phyloP scores from a whole-genome alignment of 2,113 vertebrate species.

The Eleginops maclovinus region DNA sequence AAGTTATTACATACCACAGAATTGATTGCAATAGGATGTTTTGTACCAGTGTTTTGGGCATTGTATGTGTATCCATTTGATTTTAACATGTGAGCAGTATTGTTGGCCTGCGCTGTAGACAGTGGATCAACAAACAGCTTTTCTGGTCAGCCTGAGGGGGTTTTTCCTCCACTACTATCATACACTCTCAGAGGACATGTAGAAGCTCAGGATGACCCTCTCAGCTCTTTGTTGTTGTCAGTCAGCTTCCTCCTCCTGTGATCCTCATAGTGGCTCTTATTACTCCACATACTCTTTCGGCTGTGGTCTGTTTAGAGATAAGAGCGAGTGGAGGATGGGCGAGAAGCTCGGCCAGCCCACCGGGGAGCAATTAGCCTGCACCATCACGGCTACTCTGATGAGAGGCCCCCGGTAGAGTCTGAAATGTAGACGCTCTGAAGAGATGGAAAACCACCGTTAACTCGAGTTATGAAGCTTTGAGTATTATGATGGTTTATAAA shows the following conservation, averaged over 20 bases:
- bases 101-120: slow-evolving; percentile 14
- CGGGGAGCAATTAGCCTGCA: slow-evolving; percentile 70
- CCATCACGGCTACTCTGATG: slow-evolving; percentile 58
- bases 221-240: slow-evolving; percentile 31
- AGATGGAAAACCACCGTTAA: not conserved
- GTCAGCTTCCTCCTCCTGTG: slow-evolving; percentile 33
- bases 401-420: slow-evolving; percentile 36
- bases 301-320: slow-evolving; percentile 43
- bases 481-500: not conserved
- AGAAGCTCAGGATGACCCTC: slow-evolving; percentile 22
- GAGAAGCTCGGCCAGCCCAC: slow-evolving; percentile 44
- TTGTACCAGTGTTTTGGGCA: not conserved
- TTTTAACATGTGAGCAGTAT: slow-evolving; percentile 3
- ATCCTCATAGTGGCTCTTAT: slow-evolving; percentile 28
- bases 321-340: slow-evolving; percentile 55
- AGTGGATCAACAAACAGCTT: slow-evolving; percentile 24
- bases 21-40: slow-evolving; percentile 3
- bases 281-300: slow-evolving; percentile 36
- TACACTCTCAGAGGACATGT: slow-evolving; percentile 10
- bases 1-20: slow-evolving; percentile 8
- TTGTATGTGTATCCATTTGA: slow-evolving; percentile 32
- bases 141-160: slow-evolving; percentile 7
- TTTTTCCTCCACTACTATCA: slow-evolving; percentile 5
- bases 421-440: slow-evolving; percentile 35
- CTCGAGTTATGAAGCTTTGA: not conserved